A percentile compares a stretch with the other conserved stretches of the same genome.
phyloP scores from a whole-genome alignment of 2,888 invertebrate species.

The Fabriciana adippe region DNA sequence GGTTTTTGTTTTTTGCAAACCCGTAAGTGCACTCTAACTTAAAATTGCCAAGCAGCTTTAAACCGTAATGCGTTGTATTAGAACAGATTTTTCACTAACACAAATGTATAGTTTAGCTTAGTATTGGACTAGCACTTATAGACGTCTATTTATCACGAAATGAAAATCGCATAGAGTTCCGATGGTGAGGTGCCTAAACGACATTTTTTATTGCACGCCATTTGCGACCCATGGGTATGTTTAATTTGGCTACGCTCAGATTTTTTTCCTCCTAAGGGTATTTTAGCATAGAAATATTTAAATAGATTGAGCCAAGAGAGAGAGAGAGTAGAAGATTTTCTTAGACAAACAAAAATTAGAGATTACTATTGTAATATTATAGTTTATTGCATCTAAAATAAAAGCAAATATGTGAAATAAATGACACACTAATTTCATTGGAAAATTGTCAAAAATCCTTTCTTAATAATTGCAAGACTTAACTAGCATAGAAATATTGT shows the following conservation, averaged over 20 bases:
- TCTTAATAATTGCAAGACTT: no score
- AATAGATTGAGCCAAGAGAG: no score
- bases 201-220: slow-evolving; percentile 37
- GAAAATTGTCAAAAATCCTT: no score
- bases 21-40: slow-evolving; percentile 6
- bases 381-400: no score
- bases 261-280: not conserved
- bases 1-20: slow-evolving; percentile 36
- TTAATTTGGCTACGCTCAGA: slow-evolving; percentile 23
- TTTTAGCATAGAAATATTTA: no score
- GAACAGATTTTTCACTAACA: slow-evolving; percentile 26
- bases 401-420: no score
- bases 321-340: no score
- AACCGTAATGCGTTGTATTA: slow-evolving; percentile 18
- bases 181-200: slow-evolving; percentile 43
- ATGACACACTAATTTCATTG: no score
- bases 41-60: slow-evolving; percentile 17
- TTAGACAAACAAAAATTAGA: no score
- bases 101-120: slow-evolving; percentile 18
- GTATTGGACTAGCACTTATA: slow-evolving; percentile 48
- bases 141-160: slow-evolving; percentile 64
- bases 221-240: slow-evolving; percentile 30
- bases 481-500: no score
- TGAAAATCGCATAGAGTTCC: slow-evolving; percentile 56
- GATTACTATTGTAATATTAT: no score